Evolutionary conservation across 2,113 vertebrate species (phyloP).

Genomic region (Anseranas semipalmata): DNA sequence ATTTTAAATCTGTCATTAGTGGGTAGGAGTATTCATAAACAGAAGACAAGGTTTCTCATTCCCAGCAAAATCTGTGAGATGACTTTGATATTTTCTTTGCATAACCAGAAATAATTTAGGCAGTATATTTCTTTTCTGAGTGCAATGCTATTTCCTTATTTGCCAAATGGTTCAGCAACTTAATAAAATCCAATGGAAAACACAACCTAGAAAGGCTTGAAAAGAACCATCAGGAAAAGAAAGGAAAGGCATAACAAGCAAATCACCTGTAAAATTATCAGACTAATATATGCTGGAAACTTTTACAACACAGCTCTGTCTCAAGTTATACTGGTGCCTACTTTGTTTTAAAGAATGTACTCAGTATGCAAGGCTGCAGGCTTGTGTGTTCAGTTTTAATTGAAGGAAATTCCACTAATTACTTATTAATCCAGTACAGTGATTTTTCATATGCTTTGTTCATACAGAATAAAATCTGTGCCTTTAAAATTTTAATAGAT

Average conservation of each 20-base stretch:
- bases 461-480: constrained; percentile 20
- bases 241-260: neutral
- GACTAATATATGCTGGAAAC: neutral
- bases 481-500: constrained; percentile 41
- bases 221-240: neutral
- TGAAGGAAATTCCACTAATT: constrained; percentile 52
- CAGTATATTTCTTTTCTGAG: neutral
- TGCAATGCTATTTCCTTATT: neutral
- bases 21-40: neutral
- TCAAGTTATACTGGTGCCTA: neutral
- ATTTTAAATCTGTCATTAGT: neutral
- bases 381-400: constrained; percentile 33
- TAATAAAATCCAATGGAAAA: neutral
- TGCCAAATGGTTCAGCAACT: neutral
- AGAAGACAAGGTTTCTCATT: neutral
- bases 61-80: neutral
- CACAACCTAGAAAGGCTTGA: neutral
- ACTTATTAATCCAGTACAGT: constrained; percentile 26
- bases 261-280: neutral
- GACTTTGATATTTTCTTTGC: neutral
- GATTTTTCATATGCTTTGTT: constrained; percentile 21
- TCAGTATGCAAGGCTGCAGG: constrained; percentile 40
- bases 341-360: constrained; percentile 24
- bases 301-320: neutral
- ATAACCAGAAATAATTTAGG: neutral